phyloP scores from a whole-genome alignment of 37 sponge, comb jelly and placozoan genomes.

The Geodia barretti region DNA sequence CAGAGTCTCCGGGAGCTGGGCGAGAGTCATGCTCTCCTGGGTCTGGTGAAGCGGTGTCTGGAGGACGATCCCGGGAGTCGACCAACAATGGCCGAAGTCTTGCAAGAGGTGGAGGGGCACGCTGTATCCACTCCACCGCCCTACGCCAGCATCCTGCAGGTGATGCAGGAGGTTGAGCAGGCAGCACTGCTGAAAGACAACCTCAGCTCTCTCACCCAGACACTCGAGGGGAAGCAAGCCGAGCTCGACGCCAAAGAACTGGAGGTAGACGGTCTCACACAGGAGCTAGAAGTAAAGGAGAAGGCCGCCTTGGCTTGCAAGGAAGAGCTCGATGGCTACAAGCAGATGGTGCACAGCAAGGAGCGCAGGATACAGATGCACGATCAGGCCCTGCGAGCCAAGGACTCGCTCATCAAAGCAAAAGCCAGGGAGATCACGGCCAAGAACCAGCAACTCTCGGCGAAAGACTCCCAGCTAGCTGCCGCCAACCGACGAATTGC shows the following conservation, averaged over 20 bases:
- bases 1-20: slow-evolving; percentile 3
- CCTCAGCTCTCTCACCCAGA: slow-evolving; percentile 9
- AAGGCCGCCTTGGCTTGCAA: slow-evolving; percentile 12
- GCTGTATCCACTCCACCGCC: neutral
- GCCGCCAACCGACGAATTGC: slow-evolving; percentile 29
- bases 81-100: neutral
- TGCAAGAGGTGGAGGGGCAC: slow-evolving; percentile 7
- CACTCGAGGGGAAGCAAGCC: slow-evolving; percentile 36
- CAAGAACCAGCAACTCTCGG: slow-evolving; percentile 9
- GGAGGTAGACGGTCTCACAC: slow-evolving; percentile 13
- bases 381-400: slow-evolving; percentile 29
- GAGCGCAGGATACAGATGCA: slow-evolving; percentile 29
- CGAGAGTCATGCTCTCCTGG: slow-evolving; percentile 2
- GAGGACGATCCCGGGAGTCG: slow-evolving; percentile 22
- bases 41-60: slow-evolving; percentile 10
- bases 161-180: slow-evolving; percentile 21
- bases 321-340: slow-evolving; percentile 42
- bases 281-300: slow-evolving; percentile 20
- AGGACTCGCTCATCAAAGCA: slow-evolving; percentile 47
- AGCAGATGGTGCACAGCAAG: slow-evolving; percentile 27
- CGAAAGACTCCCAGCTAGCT: slow-evolving; percentile 32
- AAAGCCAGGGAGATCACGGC: slow-evolving; percentile 44
- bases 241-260: slow-evolving; percentile 25
- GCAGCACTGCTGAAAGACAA: slow-evolving; percentile 19
- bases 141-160: slow-evolving; percentile 24